Evolutionary conservation across 2,888 invertebrate species (phyloP).

Genomic region (Pantelozetes paolii): DNA sequence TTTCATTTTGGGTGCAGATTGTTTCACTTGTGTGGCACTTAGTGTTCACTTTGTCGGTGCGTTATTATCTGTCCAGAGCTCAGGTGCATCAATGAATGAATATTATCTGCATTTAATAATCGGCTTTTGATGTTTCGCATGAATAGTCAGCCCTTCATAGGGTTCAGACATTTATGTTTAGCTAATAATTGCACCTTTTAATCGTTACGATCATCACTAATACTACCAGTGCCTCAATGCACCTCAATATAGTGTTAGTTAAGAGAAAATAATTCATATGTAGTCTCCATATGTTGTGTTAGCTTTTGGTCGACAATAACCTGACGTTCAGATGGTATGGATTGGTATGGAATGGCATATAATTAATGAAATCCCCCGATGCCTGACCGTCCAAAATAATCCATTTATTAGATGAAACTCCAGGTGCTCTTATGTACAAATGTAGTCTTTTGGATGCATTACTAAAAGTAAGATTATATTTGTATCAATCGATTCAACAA

Average conservation of each 20-base stretch:
- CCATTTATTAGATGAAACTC: slow-evolving; percentile 35
- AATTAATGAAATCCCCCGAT: slow-evolving; percentile 24
- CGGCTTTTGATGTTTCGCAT: slow-evolving; percentile 31
- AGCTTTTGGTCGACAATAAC: slow-evolving; percentile 30
- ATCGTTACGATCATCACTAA: slow-evolving; percentile 33
- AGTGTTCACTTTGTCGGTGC: slow-evolving; percentile 32
- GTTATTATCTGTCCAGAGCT: slow-evolving; percentile 30
- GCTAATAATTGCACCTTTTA: slow-evolving; percentile 35
- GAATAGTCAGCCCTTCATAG: neutral
- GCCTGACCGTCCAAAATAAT: slow-evolving; percentile 19
- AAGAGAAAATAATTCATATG: neutral
- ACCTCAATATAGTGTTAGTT: neutral
- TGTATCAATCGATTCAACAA: neutral
- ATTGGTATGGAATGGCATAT: neutral
- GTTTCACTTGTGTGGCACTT: slow-evolving; percentile 29
- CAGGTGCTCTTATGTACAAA: slow-evolving; percentile 35
- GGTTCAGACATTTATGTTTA: neutral
- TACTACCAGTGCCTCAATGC: neutral
- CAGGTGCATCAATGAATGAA: slow-evolving; percentile 28
- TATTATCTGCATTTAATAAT: slow-evolving; percentile 35
- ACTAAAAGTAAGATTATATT: slow-evolving; percentile 1
- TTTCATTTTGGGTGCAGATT: neutral
- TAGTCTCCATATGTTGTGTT: slow-evolving; percentile 31
- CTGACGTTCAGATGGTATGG: neutral
- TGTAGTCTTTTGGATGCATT: slow-evolving; percentile 17